These are phyloP conservation scores for Riparia riparia DNA, from an alignment of 2,113 vertebrate species.

Conservation along the genomic window DNA sequence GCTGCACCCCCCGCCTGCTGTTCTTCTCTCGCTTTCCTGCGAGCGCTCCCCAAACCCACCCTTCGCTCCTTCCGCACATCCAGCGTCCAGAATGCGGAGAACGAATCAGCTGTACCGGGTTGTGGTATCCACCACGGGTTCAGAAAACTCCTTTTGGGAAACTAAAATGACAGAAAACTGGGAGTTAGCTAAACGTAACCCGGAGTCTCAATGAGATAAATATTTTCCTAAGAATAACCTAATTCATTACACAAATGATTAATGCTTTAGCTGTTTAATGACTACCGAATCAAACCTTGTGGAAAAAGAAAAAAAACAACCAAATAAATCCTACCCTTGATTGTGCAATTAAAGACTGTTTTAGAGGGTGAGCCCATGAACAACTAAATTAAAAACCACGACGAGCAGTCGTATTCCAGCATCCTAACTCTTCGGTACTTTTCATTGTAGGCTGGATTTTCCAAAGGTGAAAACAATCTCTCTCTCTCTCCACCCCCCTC, in stretches of 20 bases:
- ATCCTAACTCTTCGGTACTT: neutral
- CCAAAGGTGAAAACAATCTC: neutral
- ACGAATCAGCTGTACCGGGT: accelerated
- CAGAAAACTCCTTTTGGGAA: neutral
- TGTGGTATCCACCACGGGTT: neutral
- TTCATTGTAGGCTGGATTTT: neutral
- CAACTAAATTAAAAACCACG: neutral
- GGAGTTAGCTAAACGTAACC: neutral
- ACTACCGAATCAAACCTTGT: neutral
- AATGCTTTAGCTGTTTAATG: neutral
- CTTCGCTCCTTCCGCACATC: neutral
- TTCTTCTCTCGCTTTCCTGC: neutral
- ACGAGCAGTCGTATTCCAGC: neutral
- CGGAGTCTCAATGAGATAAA: neutral
- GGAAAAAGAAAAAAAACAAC: neutral
- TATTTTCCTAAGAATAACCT: neutral
- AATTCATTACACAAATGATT: neutral
- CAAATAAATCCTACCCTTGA: neutral
- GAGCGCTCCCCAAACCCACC: neutral
- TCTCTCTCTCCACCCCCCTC: neutral
- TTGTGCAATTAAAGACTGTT: neutral
- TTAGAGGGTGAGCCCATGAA: neutral
- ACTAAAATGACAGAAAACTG: neutral
- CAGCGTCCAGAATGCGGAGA: neutral
- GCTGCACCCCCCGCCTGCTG: neutral